A percentile compares a stretch with the other conserved stretches of the same genome.
Conservation (phyloP, 1,140 invertebrate species). For the Ganaspis sp. region DNA sequence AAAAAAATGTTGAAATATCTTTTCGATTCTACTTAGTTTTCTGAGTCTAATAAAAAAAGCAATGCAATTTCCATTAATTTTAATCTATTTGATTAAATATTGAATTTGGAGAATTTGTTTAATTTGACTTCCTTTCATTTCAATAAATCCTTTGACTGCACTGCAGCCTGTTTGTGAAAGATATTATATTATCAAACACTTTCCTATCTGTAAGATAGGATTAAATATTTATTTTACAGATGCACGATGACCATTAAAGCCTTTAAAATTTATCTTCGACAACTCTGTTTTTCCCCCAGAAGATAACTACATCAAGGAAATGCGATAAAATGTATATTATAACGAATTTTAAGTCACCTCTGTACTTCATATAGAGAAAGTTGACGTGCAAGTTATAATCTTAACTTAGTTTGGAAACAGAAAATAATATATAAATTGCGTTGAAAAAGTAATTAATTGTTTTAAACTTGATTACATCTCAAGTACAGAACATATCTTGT, state of each 20-base stretch:
- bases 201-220: too few relatives aligned
- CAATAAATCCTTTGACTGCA: too few relatives aligned
- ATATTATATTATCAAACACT: too few relatives aligned
- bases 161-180: too few relatives aligned
- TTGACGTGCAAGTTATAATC: neutral
- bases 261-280: neutral
- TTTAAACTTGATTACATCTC: neutral
- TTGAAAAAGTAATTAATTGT: neutral
- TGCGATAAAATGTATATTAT: neutral
- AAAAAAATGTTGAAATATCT: too few relatives aligned
- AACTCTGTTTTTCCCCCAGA: neutral
- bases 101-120: too few relatives aligned
- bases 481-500: slow-evolving; percentile 21
- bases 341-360: neutral
- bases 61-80: too few relatives aligned
- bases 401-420: neutral
- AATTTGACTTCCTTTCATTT: too few relatives aligned
- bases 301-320: neutral
- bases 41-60: too few relatives aligned
- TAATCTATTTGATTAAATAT: too few relatives aligned
- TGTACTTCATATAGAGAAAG: neutral
- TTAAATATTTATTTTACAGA: slow-evolving; percentile 26
- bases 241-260: neutral
- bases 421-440: neutral
- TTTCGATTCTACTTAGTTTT: too few relatives aligned